These are phyloP conservation scores for Pangasius krempfi DNA, from an alignment of 2,797 vertebrate genomes.

Conservation along the genomic window DNA sequence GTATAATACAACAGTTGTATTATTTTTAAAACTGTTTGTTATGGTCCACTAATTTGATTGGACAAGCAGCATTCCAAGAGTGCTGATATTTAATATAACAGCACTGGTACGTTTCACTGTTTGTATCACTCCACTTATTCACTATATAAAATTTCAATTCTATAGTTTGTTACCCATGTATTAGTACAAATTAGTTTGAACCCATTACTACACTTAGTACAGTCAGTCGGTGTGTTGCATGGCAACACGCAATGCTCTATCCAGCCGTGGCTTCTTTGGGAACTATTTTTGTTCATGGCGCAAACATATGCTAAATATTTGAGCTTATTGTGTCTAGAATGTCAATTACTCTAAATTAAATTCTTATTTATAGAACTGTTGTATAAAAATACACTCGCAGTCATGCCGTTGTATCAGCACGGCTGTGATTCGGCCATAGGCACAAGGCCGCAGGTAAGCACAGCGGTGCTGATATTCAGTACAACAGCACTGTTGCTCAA, in stretches of 20 bases:
- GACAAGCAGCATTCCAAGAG: too few relatives aligned
- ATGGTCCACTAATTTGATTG: too few relatives aligned
- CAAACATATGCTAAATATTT: background rate
- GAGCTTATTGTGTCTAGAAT: background rate
- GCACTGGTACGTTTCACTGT: background rate
- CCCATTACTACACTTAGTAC: background rate
- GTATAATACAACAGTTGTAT: too few relatives aligned
- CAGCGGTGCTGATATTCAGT: background rate
- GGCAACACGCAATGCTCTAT: background rate
- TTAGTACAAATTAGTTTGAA: too few relatives aligned
- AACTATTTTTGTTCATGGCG: background rate
- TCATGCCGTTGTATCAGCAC: background rate
- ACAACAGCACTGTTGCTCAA: background rate
- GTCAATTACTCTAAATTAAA: background rate
- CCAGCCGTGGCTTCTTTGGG: background rate
- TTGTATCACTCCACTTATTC: background rate
- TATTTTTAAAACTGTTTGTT: too few relatives aligned
- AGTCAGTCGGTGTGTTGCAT: background rate
- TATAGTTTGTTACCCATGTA: background rate
- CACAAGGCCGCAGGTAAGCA: background rate
- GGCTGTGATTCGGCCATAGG: background rate
- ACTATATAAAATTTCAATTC: background rate
- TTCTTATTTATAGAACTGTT: background rate
- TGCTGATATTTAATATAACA: background rate
- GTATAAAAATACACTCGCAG: background rate